phyloP scores from a whole-genome alignment of 2,113 vertebrate genomes.

The Reinhardtius hippoglossoides region DNA sequence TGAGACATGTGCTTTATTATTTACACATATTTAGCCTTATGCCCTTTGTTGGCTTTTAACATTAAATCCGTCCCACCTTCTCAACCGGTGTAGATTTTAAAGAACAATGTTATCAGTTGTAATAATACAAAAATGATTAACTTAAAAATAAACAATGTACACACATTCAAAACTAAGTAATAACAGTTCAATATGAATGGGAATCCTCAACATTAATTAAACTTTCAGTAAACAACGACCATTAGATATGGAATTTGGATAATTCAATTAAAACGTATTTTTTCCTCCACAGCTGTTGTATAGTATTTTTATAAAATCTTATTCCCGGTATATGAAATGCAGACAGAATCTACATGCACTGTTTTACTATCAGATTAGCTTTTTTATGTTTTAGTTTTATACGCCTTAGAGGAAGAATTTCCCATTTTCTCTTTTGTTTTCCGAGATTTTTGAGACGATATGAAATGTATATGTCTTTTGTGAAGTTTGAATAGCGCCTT shows the following conservation, averaged over 20 bases:
- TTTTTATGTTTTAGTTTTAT: constrained; percentile 10
- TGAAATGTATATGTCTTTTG: constrained; percentile 36
- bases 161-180: not conserved
- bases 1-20: not conserved
- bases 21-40: not conserved
- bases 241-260: not conserved
- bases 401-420: constrained; percentile 3
- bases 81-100: not conserved
- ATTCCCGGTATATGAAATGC: constrained; percentile 23
- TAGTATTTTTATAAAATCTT: constrained; percentile 12
- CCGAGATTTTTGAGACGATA: not conserved
- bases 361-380: constrained; percentile 37
- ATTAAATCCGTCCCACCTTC: not conserved
- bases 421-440: not conserved
- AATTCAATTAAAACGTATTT: not conserved
- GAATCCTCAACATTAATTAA: not conserved
- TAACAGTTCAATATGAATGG: not conserved
- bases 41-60: not conserved
- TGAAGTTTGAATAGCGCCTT: constrained; percentile 11
- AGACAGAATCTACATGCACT: constrained; percentile 56
- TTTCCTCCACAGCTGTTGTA: constrained; percentile 4
- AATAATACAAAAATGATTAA: not conserved
- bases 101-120: not conserved
- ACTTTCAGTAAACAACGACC: not conserved
- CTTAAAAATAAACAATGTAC: not conserved